These are phyloP conservation scores for Thunnus albacares DNA, from an alignment of 2,797 vertebrate species.

Conservation along the genomic window DNA sequence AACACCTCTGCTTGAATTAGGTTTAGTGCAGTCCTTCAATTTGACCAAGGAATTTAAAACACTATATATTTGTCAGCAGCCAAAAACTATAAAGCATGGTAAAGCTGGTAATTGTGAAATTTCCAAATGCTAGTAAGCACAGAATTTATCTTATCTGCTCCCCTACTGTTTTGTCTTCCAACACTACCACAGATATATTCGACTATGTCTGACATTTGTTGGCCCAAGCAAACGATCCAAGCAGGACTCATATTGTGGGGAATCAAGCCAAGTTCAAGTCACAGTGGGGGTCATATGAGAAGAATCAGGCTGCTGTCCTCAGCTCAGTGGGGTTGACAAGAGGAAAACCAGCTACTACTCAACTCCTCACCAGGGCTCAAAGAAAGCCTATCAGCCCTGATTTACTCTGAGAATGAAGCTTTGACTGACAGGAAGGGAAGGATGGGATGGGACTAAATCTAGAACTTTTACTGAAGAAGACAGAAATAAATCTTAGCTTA, in stretches of 20 bases:
- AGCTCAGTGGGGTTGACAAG: slow-evolving; percentile 51
- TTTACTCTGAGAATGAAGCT: slow-evolving; percentile 10
- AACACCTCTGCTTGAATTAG: too few relatives aligned
- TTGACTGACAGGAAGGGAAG: neutral
- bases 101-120: too few relatives aligned
- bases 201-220: slow-evolving; percentile 19
- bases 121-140: neutral
- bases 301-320: slow-evolving; percentile 53
- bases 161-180: neutral
- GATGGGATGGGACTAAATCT: neutral
- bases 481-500: neutral
- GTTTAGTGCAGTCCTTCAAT: too few relatives aligned
- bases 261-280: slow-evolving; percentile 62
- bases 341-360: slow-evolving; percentile 33
- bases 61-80: too few relatives aligned
- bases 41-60: too few relatives aligned
- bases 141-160: neutral
- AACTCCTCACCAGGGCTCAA: slow-evolving; percentile 22
- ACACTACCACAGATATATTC: neutral
- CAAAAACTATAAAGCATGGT: neutral
- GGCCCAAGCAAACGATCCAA: slow-evolving; percentile 42
- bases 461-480: neutral
- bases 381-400: slow-evolving; percentile 24
- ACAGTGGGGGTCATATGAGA: slow-evolving; percentile 59
- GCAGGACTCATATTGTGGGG: slow-evolving; percentile 44